Conservation (phyloP, 1,140 invertebrate genomes). For the Nasonia longicornis region DNA sequence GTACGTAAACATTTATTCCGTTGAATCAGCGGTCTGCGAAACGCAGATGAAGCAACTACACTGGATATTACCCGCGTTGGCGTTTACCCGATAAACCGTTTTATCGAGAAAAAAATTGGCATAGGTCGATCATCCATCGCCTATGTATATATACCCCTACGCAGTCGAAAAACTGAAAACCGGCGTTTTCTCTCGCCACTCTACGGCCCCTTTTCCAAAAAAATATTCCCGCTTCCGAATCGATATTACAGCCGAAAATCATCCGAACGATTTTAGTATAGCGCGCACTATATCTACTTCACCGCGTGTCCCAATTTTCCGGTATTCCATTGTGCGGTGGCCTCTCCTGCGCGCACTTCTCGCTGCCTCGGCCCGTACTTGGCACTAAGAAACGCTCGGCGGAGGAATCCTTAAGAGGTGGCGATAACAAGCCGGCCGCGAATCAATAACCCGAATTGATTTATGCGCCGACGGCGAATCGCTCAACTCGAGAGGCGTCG, state of each 20-base stretch:
- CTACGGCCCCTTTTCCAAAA: too few relatives aligned
- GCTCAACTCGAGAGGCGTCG: neutral
- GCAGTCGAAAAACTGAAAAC: too few relatives aligned
- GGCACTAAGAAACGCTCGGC: neutral
- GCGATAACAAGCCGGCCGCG: conserved; percentile 34
- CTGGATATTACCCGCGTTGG: too few relatives aligned
- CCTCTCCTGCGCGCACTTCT: neutral
- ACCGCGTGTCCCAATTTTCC: neutral
- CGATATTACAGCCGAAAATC: neutral
- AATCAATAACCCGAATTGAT: conserved; percentile 42
- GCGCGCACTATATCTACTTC: neutral
- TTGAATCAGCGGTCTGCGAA: too few relatives aligned
- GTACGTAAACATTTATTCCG: too few relatives aligned
- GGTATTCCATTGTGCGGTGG: neutral
- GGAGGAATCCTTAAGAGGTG: conserved; percentile 10
- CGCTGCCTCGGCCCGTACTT: too few relatives aligned
- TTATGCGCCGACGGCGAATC: conserved; percentile 24
- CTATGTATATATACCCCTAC: too few relatives aligned
- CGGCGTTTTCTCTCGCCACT: too few relatives aligned
- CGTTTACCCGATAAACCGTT: too few relatives aligned
- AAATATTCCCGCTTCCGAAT: neutral
- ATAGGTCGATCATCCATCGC: too few relatives aligned
- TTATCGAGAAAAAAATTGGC: too few relatives aligned
- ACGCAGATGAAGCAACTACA: too few relatives aligned
- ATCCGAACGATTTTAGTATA: neutral